Conservation (phyloP, 2,113 vertebrate genomes). For the Austrofundulus limnaeus region DNA sequence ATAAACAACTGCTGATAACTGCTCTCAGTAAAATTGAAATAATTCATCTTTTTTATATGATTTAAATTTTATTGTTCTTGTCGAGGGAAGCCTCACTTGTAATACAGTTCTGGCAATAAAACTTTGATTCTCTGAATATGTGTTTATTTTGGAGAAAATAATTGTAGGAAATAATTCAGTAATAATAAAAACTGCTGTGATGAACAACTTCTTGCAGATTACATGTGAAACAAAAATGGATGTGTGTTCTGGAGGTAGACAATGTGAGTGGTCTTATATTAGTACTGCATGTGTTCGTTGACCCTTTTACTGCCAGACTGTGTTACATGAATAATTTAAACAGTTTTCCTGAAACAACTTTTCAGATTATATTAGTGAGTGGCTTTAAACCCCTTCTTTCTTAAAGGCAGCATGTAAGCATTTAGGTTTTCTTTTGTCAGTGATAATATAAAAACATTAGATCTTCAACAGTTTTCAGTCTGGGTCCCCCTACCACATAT, state of each 20-base stretch:
- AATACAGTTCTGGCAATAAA: not conserved
- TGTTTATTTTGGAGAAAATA: conserved; percentile 19
- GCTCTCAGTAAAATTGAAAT: no score
- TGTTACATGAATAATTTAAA: conserved; percentile 34
- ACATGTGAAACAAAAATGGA: not conserved
- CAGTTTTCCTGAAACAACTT: not conserved
- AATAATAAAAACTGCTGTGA: conserved; percentile 27
- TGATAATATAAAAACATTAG: no score
- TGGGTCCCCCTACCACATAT: no score
- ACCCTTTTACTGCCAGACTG: conserved; percentile 10
- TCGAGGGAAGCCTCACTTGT: no score
- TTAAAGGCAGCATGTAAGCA: not conserved
- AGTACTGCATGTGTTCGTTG: conserved; percentile 13
- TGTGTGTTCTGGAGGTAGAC: not conserved
- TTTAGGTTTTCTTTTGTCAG: not conserved
- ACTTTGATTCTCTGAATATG: not conserved
- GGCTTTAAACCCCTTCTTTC: not conserved
- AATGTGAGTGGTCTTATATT: conserved; percentile 1
- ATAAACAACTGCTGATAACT: no score
- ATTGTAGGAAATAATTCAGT: conserved; percentile 40
- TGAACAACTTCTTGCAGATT: conserved; percentile 13
- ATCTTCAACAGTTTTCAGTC: no score
- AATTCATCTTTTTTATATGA: no score
- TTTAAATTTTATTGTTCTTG: no score
- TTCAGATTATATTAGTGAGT: not conserved